These are phyloP conservation scores for Solenopsis invicta DNA, from an alignment of 1,140 invertebrate genomes.

Conservation along the genomic window DNA sequence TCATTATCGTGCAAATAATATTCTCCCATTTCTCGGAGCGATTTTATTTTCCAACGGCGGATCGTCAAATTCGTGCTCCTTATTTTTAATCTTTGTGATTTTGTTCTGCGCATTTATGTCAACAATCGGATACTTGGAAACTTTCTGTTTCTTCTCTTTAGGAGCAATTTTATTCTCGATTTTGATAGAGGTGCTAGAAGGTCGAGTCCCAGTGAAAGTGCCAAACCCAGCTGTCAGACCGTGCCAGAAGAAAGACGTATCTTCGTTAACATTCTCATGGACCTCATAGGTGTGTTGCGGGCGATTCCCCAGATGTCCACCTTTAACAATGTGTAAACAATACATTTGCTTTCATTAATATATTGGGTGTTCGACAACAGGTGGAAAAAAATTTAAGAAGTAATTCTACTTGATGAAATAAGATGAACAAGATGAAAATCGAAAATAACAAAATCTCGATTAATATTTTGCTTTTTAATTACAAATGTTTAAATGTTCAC, in stretches of 20 bases:
- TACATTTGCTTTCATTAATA: neutral
- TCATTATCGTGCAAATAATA: slow-evolving; percentile 53
- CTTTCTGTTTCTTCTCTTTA: slow-evolving; percentile 21
- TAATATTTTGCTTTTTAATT: too few relatives aligned
- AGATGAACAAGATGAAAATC: too few relatives aligned
- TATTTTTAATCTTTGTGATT: slow-evolving; percentile 19
- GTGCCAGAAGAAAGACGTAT: slow-evolving; percentile 65
- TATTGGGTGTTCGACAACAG: too few relatives aligned
- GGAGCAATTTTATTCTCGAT: slow-evolving; percentile 79
- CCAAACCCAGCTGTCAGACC: slow-evolving; percentile 70
- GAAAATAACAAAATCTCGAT: too few relatives aligned
- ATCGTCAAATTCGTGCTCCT: slow-evolving; percentile 5
- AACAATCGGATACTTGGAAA: neutral
- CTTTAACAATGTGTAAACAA: slow-evolving; percentile 4
- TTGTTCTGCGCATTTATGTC: slow-evolving; percentile 33
- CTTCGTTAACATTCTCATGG: slow-evolving; percentile 76
- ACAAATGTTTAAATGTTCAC: too few relatives aligned
- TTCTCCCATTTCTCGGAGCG: slow-evolving; percentile 62
- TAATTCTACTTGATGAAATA: too few relatives aligned
- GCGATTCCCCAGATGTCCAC: slow-evolving; percentile 9
- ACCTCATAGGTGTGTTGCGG: slow-evolving; percentile 74
- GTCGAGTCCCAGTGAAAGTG: slow-evolving; percentile 36
- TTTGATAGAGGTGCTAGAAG: slow-evolving; percentile 5
- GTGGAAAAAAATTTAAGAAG: too few relatives aligned
- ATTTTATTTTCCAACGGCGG: slow-evolving; percentile 73